phyloP scores from a whole-genome alignment of 2,797 vertebrate genomes.

The Masticophis lateralis region DNA sequence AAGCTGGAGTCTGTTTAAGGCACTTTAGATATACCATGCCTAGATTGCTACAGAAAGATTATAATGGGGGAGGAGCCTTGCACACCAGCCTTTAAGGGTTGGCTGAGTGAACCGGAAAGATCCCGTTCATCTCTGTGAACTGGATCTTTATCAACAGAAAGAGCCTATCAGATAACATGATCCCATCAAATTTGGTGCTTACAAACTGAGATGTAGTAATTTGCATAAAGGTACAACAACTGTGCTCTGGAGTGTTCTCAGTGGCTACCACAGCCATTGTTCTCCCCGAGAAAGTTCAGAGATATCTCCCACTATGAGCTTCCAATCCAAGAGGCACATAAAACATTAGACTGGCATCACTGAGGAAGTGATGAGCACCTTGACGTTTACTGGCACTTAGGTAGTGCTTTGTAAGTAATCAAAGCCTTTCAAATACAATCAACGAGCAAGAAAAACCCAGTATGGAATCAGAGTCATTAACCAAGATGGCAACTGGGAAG shows the following conservation, averaged over 20 bases:
- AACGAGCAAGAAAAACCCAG: no score
- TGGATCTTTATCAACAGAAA: background rate
- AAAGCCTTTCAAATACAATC: background rate
- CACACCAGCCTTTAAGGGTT: background rate
- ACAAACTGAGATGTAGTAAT: background rate
- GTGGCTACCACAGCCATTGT: background rate
- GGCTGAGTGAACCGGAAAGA: background rate
- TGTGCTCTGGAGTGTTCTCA: background rate
- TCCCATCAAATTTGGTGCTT: background rate
- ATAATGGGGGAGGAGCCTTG: background rate
- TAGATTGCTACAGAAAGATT: background rate
- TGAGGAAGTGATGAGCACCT: no score
- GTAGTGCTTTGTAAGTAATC: background rate
- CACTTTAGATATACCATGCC: background rate
- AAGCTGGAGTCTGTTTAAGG: background rate
- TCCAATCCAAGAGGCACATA: background rate
- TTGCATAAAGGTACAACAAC: background rate
- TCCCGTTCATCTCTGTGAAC: background rate
- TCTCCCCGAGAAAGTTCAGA: background rate
- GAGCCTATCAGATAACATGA: background rate
- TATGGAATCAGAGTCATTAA: background rate
- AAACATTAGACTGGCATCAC: rapidly evolving
- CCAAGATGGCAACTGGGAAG: background rate
- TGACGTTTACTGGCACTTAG: background rate
- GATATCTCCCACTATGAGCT: no score